Evolutionary conservation across 2,888 invertebrate species (phyloP).

Genomic region (Eudemis profundana): DNA sequence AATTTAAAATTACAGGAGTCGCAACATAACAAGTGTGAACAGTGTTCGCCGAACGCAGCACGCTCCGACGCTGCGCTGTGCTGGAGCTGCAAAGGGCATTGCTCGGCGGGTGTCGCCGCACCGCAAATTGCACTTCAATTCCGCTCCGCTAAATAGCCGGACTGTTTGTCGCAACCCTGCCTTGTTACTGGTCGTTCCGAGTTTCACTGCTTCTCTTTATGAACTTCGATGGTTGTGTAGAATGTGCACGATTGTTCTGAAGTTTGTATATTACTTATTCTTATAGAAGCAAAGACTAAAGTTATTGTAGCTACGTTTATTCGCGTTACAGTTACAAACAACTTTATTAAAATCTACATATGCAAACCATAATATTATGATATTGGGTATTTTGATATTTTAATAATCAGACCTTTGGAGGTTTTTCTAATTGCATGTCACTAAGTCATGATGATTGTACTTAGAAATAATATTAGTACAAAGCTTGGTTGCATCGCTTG

Average conservation of each 20-base stretch:
- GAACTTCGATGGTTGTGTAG: constrained; percentile 20
- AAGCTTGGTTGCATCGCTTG: too few species aligned
- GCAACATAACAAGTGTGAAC: neutral
- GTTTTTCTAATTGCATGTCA: too few species aligned
- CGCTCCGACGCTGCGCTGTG: constrained; percentile 19
- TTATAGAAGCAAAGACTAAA: constrained; percentile 2
- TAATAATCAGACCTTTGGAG: too few species aligned
- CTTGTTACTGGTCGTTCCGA: constrained; percentile 48
- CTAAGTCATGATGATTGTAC: too few species aligned
- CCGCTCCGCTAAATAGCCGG: constrained; percentile 61
- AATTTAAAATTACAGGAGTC: neutral
- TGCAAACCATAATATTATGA: too few species aligned
- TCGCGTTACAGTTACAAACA: neutral
- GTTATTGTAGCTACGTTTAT: neutral
- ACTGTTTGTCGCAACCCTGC: constrained; percentile 61
- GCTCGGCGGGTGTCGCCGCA: constrained; percentile 29
- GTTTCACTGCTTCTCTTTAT: constrained; percentile 33
- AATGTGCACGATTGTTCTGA: neutral
- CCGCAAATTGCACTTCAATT: constrained; percentile 70
- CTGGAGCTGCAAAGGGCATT: constrained; percentile 33
- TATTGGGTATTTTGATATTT: too few species aligned
- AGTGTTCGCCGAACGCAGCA: constrained; percentile 5
- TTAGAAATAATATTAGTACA: too few species aligned
- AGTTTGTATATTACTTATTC: neutral
- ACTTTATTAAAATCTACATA: too few species aligned